phyloP scores from a whole-genome alignment of 1,140 invertebrate genomes.

The Chironomus striatipennis region DNA sequence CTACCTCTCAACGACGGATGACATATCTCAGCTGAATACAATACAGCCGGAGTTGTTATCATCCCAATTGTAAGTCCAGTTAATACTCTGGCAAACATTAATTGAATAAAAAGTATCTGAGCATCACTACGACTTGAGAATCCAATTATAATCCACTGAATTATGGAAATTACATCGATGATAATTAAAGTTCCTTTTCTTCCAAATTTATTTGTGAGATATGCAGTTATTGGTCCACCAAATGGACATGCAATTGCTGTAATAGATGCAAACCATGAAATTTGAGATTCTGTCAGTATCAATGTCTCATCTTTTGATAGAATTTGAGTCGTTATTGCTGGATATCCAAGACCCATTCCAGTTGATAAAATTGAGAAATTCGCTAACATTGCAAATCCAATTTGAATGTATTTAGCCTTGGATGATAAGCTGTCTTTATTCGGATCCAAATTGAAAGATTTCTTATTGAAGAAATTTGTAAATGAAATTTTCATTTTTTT shows the following conservation, averaged over 20 bases:
- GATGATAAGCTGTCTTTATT: too few species aligned
- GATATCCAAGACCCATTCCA: conserved; percentile 37
- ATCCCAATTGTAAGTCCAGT: conserved; percentile 27
- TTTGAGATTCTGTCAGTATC: conserved; percentile 33
- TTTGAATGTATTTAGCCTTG: not conserved
- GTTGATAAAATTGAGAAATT: conserved; percentile 29
- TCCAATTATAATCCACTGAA: conserved; percentile 34
- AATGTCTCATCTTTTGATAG: conserved; percentile 31
- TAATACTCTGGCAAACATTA: conserved; percentile 34
- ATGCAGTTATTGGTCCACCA: conserved; percentile 35
- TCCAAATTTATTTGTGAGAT: conserved; percentile 35
- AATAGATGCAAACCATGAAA: conserved; percentile 39
- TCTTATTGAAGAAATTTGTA: too few species aligned
- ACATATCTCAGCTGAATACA: conserved; percentile 54
- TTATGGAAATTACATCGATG: conserved; percentile 34
- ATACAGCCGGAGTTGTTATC: conserved; percentile 3
- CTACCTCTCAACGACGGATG: conserved; percentile 46
- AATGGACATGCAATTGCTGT: conserved; percentile 38
- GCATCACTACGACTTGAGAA: conserved; percentile 28
- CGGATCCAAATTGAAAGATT: too few species aligned
- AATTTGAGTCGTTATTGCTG: conserved; percentile 34
- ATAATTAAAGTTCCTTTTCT: conserved; percentile 36
- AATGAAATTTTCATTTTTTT: too few species aligned
- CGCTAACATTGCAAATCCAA: not conserved
- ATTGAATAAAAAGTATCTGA: conserved; percentile 33